Base-by-base conservation (phyloP, 2,113 vertebrate genomes). In the Seriola dumerili region DNA sequence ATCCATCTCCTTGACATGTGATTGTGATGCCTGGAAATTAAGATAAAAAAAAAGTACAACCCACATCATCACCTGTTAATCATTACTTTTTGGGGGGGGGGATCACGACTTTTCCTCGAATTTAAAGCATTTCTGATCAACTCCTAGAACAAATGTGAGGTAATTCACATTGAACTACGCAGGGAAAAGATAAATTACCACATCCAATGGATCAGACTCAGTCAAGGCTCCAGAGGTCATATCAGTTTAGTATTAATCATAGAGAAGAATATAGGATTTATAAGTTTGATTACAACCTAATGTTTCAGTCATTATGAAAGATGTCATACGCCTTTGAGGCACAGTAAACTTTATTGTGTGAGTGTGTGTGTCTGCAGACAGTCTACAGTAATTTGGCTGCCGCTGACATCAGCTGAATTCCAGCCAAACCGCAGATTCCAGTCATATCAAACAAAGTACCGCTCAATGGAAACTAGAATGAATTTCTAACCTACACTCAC, bases 381-480 rank as follows among this genome's bases (percentile, higher is more conserved):
- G 48, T 6, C 25, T 58, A 66, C 76, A 76, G 70, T 78, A 72
- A 78, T 71, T 48, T 70, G 59, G 0, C 42, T 76, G 72, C 4
- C 36, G 66, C 46, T 85, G 59, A 72, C 62, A 80, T 81, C 80
- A 83, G 21, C 62, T 52, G 17, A 62, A 69, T 71, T 75, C 21
- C 10, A 57, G 50, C 58, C 67, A 81, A 74, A 84, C 81, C 77
- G 2, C 82, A 80, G 42, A 73, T 80, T 77, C 59, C 57, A 88
- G 25, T 76, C 66, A 83, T 63, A 72, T 70, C 32, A 66, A 59
- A 40, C 19, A 34, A 11, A 61, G 58, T 54, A 16, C 25, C 5
- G 4, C n/a, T 77, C 5, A 61, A 8, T 81, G 86, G 77, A 87
- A 85, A 80, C 17, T 19, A n/a, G 10, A 72, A 57, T 25, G 6